These are phyloP conservation scores for Pardalotus punctatus DNA, from an alignment of 2,113 vertebrate genomes.

Conservation along the genomic window DNA sequence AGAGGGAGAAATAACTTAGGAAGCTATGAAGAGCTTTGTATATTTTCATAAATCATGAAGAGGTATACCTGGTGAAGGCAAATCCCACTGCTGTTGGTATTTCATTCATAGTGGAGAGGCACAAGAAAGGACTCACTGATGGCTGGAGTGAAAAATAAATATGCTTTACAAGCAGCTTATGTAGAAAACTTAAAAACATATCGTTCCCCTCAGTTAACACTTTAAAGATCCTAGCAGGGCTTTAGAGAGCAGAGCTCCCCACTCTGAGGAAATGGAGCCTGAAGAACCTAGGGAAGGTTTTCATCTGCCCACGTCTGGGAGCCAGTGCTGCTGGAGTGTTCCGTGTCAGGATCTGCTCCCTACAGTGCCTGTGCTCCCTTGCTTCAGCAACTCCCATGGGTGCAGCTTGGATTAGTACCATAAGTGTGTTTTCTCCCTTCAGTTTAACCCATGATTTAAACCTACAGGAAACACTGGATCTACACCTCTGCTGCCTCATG, in stretches of 20 bases:
- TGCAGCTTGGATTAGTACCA: neutral
- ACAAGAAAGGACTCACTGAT: neutral
- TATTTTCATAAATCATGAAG: neutral
- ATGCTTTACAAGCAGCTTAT: neutral
- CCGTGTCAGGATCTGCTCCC: neutral
- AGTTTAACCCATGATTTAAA: neutral
- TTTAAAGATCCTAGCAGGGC: neutral
- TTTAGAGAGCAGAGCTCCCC: neutral
- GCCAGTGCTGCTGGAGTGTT: neutral
- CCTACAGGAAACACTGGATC: neutral
- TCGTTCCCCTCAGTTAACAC: neutral
- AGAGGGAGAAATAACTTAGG: neutral
- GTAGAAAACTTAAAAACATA: neutral
- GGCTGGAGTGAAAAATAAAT: neutral
- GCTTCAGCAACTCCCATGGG: neutral
- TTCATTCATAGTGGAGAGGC: neutral
- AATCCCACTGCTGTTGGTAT: neutral
- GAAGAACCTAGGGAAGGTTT: neutral
- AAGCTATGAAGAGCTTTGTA: neutral
- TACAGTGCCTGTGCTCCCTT: accelerated
- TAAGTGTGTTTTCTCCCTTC: neutral
- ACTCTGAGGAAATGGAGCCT: neutral
- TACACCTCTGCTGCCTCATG: neutral
- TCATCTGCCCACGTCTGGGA: accelerated
- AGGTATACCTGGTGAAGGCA: neutral